phyloP scores from a whole-genome alignment of 1,140 invertebrate genomes.

The Cataglyphis hispanica region DNA sequence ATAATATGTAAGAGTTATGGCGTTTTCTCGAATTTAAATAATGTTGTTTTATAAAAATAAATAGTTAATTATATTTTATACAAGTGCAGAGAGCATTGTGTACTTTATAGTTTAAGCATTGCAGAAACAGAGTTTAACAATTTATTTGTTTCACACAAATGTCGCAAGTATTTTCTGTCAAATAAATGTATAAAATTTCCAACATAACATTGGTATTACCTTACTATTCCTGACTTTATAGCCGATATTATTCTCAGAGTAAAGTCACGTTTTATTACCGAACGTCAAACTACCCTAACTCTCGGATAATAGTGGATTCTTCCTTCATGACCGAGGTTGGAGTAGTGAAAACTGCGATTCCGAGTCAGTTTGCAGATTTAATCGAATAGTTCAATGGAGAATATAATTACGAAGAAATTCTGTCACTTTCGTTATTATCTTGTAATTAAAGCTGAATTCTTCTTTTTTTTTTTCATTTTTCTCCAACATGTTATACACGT shows the following conservation, averaged over 20 bases:
- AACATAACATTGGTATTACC: slow-evolving; percentile 52
- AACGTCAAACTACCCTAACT: slow-evolving; percentile 53
- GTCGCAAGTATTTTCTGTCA: slow-evolving; percentile 30
- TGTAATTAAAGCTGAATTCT: not conserved
- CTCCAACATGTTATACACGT: not conserved
- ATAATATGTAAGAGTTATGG: not conserved
- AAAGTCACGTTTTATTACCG: slow-evolving; percentile 65
- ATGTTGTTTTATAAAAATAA: not conserved
- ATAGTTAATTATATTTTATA: not conserved
- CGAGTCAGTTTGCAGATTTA: slow-evolving; percentile 40
- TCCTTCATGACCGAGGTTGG: slow-evolving; percentile 31
- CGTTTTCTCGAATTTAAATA: not conserved
- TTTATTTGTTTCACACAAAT: slow-evolving; percentile 16
- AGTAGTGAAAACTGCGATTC: slow-evolving; percentile 33
- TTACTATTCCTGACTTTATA: slow-evolving; percentile 64
- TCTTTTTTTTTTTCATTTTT: not conserved
- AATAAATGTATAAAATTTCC: slow-evolving; percentile 23
- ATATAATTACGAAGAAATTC: not conserved
- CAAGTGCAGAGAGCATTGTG: not conserved
- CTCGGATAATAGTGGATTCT: slow-evolving; percentile 42
- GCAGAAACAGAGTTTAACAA: not conserved
- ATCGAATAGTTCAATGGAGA: not conserved
- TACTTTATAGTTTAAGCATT: not conserved
- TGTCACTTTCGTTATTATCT: not conserved
- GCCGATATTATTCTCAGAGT: slow-evolving; percentile 61